A percentile compares a stretch with the other conserved stretches of the same genome.
Conservation (phyloP, 2,888 invertebrate genomes). For the Lamellibrachia satsuma region DNA sequence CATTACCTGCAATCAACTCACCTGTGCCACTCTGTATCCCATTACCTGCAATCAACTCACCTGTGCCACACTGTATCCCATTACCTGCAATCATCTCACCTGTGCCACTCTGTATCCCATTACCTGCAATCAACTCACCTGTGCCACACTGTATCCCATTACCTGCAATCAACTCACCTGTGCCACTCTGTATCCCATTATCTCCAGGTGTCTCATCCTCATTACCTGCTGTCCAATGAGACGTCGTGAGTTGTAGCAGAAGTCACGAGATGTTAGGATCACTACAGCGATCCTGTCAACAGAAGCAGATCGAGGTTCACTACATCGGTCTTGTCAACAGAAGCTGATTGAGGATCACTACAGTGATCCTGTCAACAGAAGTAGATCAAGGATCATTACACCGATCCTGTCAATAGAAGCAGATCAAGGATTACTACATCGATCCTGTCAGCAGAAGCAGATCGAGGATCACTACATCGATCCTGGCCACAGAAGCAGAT, state of each 20-base stretch:
- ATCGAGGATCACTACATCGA: too few relatives aligned
- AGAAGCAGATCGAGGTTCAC: constrained; percentile 23
- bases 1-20: not conserved
- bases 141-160: not conserved
- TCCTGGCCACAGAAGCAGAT: constrained; percentile 51
- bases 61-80: not conserved
- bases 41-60: not conserved
- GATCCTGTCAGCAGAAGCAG: too few relatives aligned
- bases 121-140: not conserved
- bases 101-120: not conserved
- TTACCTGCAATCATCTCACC: not conserved
- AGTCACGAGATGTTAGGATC: constrained; percentile 67
- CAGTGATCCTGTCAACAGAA: too few relatives aligned
- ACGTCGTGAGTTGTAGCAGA: constrained; percentile 67
- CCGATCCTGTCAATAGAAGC: too few relatives aligned
- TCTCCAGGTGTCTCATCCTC: constrained; percentile 73
- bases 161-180: constrained; percentile 44
- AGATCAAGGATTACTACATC: too few relatives aligned
- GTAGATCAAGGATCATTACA: too few relatives aligned
- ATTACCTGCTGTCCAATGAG: constrained; percentile 70
- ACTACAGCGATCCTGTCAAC: constrained; percentile 68
- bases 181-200: constrained; percentile 73
- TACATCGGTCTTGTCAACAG: too few relatives aligned
- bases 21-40: not conserved
- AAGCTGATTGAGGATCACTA: too few relatives aligned